These are phyloP conservation scores for Bombus waltoni DNA, from an alignment of 1,140 invertebrate genomes.

Conservation along the genomic window DNA sequence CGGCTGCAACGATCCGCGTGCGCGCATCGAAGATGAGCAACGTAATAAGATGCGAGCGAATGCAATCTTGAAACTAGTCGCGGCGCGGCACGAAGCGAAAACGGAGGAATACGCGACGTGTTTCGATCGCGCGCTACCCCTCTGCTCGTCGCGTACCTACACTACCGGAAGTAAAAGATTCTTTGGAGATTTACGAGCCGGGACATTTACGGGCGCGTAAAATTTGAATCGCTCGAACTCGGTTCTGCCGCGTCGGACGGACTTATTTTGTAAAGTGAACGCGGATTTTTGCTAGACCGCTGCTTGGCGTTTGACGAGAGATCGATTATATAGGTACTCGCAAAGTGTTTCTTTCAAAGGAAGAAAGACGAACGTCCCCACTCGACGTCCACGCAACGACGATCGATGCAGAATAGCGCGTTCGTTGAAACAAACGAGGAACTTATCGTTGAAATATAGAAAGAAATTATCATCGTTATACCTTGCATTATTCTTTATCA, in stretches of 20 bases:
- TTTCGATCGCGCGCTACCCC: conserved; percentile 25
- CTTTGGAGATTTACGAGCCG: conserved; percentile 15
- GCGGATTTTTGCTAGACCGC: not conserved
- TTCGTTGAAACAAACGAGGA: too few relatives aligned
- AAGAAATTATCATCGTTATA: too few relatives aligned
- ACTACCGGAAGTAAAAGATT: conserved; percentile 10
- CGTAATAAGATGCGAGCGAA: conserved; percentile 65
- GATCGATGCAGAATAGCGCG: too few relatives aligned
- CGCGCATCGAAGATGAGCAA: conserved; percentile 58
- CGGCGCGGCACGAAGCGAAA: conserved; percentile 16
- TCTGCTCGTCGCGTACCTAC: not conserved
- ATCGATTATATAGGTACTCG: too few relatives aligned
- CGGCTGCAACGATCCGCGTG: conserved; percentile 55
- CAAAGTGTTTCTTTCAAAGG: not conserved
- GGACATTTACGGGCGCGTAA: conserved; percentile 16
- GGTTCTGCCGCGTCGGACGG: too few relatives aligned
- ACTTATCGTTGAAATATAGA: too few relatives aligned
- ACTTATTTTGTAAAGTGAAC: not conserved
- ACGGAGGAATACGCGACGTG: conserved; percentile 7
- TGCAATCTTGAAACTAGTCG: conserved; percentile 59
- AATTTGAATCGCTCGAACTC: not conserved
- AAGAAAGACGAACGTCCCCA: too few relatives aligned
- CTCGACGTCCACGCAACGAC: too few relatives aligned
- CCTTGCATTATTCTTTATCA: too few relatives aligned
- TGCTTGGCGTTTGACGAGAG: too few relatives aligned